Evolutionary conservation across 2,113 vertebrate genomes (phyloP).

Genomic region (Sinosuthora webbiana): DNA sequence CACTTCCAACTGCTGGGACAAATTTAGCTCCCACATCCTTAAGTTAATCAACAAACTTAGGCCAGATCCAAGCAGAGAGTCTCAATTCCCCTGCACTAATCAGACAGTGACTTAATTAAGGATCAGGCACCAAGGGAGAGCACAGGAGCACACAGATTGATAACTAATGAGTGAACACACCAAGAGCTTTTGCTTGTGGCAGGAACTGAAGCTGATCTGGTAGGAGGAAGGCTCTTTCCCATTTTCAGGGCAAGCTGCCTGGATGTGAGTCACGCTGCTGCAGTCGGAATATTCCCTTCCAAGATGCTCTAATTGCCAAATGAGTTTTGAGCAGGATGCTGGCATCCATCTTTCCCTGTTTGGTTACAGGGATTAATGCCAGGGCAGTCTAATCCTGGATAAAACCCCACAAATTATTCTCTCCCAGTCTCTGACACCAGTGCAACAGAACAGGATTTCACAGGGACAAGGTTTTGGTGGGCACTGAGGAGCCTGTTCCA

Average conservation of each 20-base stretch:
- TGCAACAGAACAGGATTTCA: neutral
- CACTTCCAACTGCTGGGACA: neutral
- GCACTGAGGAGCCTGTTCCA: neutral
- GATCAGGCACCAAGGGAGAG: neutral
- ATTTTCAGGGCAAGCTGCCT: slow-evolving; percentile 51
- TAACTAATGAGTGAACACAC: neutral
- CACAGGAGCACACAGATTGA: neutral
- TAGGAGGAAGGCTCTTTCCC: slow-evolving; percentile 12
- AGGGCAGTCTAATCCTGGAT: slow-evolving; percentile 47
- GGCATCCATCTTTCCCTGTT: slow-evolving; percentile 28
- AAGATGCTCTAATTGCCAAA: slow-evolving; percentile 40
- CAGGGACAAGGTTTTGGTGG: neutral
- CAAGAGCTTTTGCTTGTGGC: neutral
- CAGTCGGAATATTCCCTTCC: neutral
- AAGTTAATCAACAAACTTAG: neutral
- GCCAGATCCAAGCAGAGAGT: neutral
- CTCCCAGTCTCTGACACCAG: neutral
- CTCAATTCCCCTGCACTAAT: neutral
- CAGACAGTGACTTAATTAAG: neutral
- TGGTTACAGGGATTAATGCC: slow-evolving; percentile 26
- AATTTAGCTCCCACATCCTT: neutral
- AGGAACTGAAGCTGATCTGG: slow-evolving; percentile 22
- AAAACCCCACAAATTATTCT: neutral
- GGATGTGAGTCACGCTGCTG: slow-evolving; percentile 50
- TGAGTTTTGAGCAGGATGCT: slow-evolving; percentile 21